Evolutionary conservation across 2,888 invertebrate species (phyloP).

Genomic region (Leptinotarsa juncta): DNA sequence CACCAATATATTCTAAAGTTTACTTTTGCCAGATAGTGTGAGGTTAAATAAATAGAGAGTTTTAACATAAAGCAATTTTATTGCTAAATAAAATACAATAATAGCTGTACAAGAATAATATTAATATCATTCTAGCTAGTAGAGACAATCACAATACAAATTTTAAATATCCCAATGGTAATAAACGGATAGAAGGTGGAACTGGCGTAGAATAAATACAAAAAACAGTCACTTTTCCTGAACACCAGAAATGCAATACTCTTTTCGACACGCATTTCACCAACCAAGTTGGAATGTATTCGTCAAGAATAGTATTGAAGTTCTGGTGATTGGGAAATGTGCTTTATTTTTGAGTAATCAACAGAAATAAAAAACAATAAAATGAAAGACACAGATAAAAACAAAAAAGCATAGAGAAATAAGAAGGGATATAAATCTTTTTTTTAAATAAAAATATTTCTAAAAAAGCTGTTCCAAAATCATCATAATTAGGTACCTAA

Average conservation of each 20-base stretch:
- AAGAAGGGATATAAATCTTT: constrained; percentile 22
- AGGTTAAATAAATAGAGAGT: constrained; percentile 53
- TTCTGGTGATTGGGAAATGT: too few species aligned
- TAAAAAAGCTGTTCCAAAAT: constrained; percentile 63
- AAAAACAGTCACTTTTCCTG: too few species aligned
- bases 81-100: constrained; percentile 62
- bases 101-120: constrained; percentile 57
- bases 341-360: constrained; percentile 25
- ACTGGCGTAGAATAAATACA: too few species aligned
- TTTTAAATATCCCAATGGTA: constrained; percentile 40
- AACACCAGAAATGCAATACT: too few species aligned
- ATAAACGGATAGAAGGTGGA: too few species aligned
- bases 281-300: too few species aligned
- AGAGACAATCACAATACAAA: constrained; percentile 54
- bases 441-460: constrained; percentile 50
- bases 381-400: constrained; percentile 32
- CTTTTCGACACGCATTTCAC: too few species aligned
- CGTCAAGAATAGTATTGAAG: too few species aligned
- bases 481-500: constrained; percentile 30
- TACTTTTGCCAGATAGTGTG: constrained; percentile 31
- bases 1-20: constrained; percentile 25
- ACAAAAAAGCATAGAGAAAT: constrained; percentile 27
- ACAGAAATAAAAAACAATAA: constrained; percentile 29
- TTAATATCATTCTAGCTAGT: constrained; percentile 51
- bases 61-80: constrained; percentile 65